A percentile compares a stretch with the other conserved stretches of the same genome.
Conservation (phyloP, 2,113 vertebrate species). For the Ramphastos sulfuratus region DNA sequence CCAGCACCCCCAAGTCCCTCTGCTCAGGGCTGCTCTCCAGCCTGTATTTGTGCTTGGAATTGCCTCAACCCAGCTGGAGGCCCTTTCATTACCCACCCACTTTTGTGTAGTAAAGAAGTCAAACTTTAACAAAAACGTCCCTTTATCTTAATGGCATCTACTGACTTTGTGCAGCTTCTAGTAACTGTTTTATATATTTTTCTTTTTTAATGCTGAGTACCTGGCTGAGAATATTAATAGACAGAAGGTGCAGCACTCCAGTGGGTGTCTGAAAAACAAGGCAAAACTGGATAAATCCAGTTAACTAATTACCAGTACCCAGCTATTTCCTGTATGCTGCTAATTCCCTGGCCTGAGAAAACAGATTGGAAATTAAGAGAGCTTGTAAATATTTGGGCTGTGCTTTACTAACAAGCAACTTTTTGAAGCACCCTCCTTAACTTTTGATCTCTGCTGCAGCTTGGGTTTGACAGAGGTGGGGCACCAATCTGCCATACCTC, state of each 20-base stretch:
- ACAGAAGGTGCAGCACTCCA: not conserved
- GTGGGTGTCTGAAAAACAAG: not conserved
- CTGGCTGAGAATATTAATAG: conserved; percentile 7
- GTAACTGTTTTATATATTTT: conserved; percentile 38
- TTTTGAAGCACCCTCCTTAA: not conserved
- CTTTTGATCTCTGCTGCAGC: not conserved
- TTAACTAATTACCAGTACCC: not conserved
- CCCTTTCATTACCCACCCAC: conserved; percentile 5
- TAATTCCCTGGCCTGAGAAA: not conserved
- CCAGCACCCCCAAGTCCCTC: too few relatives aligned
- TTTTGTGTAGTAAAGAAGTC: conserved; percentile 46
- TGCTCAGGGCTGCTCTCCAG: too few relatives aligned
- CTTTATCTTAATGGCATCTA: conserved; percentile 67
- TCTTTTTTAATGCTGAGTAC: conserved; percentile 36
- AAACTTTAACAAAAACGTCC: conserved; percentile 60
- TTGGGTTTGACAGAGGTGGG: not conserved
- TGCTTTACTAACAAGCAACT: not conserved
- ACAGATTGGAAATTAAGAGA: not conserved
- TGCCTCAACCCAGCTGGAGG: not conserved
- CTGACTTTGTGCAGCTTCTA: not conserved
- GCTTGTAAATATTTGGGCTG: not conserved
- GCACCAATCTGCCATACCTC: not conserved
- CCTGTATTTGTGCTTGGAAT: too few relatives aligned
- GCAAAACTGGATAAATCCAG: not conserved
- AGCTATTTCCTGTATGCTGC: conserved; percentile 33